phyloP scores from a whole-genome alignment of 2,113 vertebrate genomes.

The Hyaena hyaena region DNA sequence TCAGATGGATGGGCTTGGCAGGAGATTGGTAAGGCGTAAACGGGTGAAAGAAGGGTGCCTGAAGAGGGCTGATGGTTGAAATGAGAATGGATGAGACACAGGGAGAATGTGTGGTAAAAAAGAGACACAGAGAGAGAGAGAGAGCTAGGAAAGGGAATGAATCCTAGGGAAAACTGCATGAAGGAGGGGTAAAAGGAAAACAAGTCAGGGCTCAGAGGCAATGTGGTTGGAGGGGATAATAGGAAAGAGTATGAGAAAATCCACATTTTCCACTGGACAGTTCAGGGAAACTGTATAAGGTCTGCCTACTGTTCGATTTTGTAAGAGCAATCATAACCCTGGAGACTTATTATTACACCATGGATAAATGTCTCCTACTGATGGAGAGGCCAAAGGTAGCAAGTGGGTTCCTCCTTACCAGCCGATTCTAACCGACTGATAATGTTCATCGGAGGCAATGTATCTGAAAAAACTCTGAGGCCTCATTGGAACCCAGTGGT shows the following conservation, averaged over 20 bases:
- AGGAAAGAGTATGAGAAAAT: conserved; percentile 39
- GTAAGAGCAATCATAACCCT: conserved; percentile 2
- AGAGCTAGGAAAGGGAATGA: background rate
- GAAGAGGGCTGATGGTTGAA: background rate
- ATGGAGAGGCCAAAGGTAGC: background rate
- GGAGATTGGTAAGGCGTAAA: background rate
- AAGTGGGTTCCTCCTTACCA: background rate
- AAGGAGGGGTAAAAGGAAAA: background rate
- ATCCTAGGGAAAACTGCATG: background rate
- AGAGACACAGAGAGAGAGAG: background rate
- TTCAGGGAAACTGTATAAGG: conserved; percentile 10
- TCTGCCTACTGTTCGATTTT: background rate
- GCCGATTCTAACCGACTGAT: background rate
- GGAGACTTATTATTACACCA: conserved; percentile 23
- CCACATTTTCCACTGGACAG: conserved; percentile 33
- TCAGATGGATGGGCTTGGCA: background rate
- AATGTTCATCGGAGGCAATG: background rate
- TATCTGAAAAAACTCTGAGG: background rate
- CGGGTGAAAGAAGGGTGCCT: background rate
- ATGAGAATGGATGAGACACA: background rate
- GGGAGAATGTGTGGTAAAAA: background rate
- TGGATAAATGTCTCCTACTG: background rate
- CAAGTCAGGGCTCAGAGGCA: background rate
- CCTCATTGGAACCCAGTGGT: background rate
- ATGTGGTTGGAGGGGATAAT: background rate